Evolutionary conservation across 2,888 invertebrate genomes (phyloP), one percentile per base, ranked within the genome.

Genomic region (Caenorhabditis imperialis): DNA sequence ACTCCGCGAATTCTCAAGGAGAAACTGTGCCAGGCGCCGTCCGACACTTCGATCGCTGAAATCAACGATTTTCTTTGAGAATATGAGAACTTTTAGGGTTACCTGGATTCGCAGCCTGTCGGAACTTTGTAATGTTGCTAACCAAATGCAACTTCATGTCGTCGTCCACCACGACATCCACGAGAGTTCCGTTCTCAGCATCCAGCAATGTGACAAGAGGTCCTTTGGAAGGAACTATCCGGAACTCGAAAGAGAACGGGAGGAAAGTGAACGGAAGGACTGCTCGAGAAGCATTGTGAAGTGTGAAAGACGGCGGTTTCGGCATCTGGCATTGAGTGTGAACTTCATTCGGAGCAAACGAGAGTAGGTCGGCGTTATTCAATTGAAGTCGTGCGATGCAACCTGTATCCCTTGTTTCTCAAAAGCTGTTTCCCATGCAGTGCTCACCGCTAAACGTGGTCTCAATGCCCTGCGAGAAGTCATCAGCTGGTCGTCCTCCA

Each of bases 241-340:
- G 82, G 47, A 86, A 86, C 65, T 86, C 86, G 53, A 86, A 83
- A 0, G 85, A 77, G 44, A 86, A 86, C 6, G 86, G 86, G 10
- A 86, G 81, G 48, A 86, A 86, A 4, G 85, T 81, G 76, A 86
- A 86, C 7, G 86, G 83, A 35, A 86, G 65, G 37, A 78, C 70
- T 0, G 84, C 83, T 4, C 55, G 57, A 0, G 83, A 79, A 16
- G 69, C 62, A 12, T 78, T 71, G 20, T 71, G 74, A 6, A 86
- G 75, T 12, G 86, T 82, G 18, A 86, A 75, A 40, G 86, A 75
- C 16, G 81, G 81, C 4, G 83, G 78, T 61, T 65, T 63, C 20
- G 81, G 63, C 78, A 82, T 81, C 75, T 82, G 73, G 38, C 78
- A 71, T 20, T 54, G 62, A 50, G 51, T 57, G 33, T 72, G 55